Evolutionary conservation across 2,888 invertebrate genomes (phyloP), one percentile per base, ranked within the genome.

Genomic region (Rotaria socialis): DNA sequence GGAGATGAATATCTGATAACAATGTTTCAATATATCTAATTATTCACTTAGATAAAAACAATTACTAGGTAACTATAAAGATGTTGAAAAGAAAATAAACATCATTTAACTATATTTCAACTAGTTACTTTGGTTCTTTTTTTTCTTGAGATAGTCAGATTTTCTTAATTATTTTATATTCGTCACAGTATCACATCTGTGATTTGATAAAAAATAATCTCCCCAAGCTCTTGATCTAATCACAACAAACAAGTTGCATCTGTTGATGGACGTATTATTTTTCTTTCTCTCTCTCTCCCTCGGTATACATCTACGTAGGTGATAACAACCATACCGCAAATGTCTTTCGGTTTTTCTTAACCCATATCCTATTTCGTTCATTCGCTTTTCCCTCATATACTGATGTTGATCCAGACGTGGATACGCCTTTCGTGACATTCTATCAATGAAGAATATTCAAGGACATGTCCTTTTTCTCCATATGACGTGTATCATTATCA

Each of bases 371-470:
- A 67, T 67, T 67, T 19, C 67, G 35, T 19, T 67, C 67, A 35
- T 19, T 67, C 67, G 27, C 67, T 67, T 19, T 35, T 67, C 35
- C 67, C 35, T 67, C 14, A 35, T 67, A 60, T 60, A 27, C n/a
- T n/a, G 14, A 60, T 67, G 67, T 67, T 67, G 67, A 67, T 67
- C 67, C 67, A 67, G 67, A 67, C 67, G 67, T 67, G 35, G 67
- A 67, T 67, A 67, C 14, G 67, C 67, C 35, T 67, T 67, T 67
- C 67, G 67, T 67, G 67, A 67, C 67, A 67, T 67, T 67, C 67
- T 35, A 67, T 67, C 67, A 67, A 19, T 2, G 2, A 67, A 67
- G 67, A 41, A 41, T 67, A 27, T 67, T 67, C 67, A 67, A 67
- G 67, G 67, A 67, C 27, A 35, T 67, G 67, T 67, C 67, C 67